These are phyloP conservation scores for Lasioglossum oenotherae DNA, from an alignment of 2,888 invertebrate species.

Conservation along the genomic window DNA sequence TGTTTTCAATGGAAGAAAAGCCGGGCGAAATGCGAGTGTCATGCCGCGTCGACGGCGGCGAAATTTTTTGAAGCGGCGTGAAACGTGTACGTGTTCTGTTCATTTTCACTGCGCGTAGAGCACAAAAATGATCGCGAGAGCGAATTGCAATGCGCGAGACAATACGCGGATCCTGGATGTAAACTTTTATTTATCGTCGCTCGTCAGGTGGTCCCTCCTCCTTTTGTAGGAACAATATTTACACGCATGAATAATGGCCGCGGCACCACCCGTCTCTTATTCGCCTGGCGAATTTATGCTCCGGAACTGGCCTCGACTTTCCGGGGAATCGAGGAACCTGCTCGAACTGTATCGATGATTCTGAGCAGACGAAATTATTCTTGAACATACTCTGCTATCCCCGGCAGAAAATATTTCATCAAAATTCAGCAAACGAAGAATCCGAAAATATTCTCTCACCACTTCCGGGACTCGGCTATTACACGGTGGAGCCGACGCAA, in stretches of 20 bases:
- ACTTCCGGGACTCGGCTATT: not conserved
- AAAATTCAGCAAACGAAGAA: not conserved
- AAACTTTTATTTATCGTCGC: slow-evolving; percentile 46
- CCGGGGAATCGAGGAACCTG: not conserved
- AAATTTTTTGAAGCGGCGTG: not conserved
- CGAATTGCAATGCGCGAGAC: slow-evolving; percentile 30
- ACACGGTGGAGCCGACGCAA: not conserved
- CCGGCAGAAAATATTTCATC: not conserved
- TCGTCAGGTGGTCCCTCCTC: not conserved
- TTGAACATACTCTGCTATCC: no score
- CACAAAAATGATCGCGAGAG: slow-evolving; percentile 14
- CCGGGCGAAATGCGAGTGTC: not conserved
- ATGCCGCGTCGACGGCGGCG: not conserved
- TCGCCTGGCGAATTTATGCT: slow-evolving; percentile 27
- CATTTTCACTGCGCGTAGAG: not conserved
- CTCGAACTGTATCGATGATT: slow-evolving; percentile 5
- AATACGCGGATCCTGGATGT: slow-evolving; percentile 20
- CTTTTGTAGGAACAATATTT: slow-evolving; percentile 44
- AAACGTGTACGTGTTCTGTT: not conserved
- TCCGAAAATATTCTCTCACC: not conserved
- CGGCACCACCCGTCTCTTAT: slow-evolving; percentile 12
- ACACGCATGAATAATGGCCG: slow-evolving; percentile 42
- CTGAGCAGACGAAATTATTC: not conserved
- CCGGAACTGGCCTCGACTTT: slow-evolving; percentile 4
- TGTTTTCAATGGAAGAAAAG: not conserved